Evolutionary conservation across 2,113 vertebrate genomes (phyloP).

Genomic region (Hydrolagus affinis): DNA sequence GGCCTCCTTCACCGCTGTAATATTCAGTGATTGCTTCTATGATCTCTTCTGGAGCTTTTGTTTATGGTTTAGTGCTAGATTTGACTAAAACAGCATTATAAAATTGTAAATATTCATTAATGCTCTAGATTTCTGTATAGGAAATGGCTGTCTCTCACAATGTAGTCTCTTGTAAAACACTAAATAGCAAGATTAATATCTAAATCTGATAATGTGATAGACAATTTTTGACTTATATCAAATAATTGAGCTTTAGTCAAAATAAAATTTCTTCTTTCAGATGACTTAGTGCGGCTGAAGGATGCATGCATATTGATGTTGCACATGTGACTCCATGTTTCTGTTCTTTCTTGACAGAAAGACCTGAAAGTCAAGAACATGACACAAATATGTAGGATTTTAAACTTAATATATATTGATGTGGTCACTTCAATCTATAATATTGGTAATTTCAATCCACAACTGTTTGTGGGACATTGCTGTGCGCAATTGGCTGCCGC

Average conservation of each 20-base stretch:
- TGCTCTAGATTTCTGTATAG: not conserved
- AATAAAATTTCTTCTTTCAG: not conserved
- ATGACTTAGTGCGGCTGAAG: not conserved
- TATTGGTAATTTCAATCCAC: too few species aligned
- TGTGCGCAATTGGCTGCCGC: too few species aligned
- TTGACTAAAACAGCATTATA: not conserved
- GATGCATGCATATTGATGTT: not conserved
- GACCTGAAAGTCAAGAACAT: not conserved
- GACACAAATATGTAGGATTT: not conserved
- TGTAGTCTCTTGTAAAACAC: not conserved
- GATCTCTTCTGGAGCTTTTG: not conserved
- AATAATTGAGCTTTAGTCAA: not conserved
- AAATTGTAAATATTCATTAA: conserved; percentile 13
- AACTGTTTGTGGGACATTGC: too few species aligned
- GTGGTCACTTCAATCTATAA: too few species aligned
- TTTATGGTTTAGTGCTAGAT: conserved; percentile 9
- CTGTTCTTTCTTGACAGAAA: not conserved
- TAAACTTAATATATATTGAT: too few species aligned
- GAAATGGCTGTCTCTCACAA: conserved; percentile 10
- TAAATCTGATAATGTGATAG: not conserved
- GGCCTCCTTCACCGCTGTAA: too few species aligned
- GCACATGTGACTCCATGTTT: not conserved
- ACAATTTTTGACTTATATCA: conserved; percentile 1
- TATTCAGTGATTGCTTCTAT: not conserved
- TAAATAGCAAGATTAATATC: conserved; percentile 1